Conservation (phyloP, 1,140 invertebrate species). For the Heliothis subflexa region DNA sequence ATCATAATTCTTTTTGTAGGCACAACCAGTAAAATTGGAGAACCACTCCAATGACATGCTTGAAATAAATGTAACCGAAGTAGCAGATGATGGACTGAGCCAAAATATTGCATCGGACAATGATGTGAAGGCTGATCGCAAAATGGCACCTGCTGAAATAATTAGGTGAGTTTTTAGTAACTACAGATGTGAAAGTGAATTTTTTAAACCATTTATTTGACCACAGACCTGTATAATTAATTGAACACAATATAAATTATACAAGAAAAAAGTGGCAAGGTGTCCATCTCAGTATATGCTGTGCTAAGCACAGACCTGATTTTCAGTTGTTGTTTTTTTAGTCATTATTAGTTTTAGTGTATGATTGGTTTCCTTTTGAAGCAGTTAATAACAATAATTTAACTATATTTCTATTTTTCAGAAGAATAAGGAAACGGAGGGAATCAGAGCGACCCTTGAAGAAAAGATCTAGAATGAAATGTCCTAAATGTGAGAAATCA, state of each 20-base stretch:
- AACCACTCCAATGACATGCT: conserved; percentile 14
- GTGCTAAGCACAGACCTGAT: too few species aligned
- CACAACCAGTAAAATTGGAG: conserved; percentile 34
- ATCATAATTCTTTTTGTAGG: background rate
- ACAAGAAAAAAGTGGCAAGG: too few species aligned
- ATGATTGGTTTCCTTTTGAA: too few species aligned
- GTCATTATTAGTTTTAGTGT: too few species aligned
- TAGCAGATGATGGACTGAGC: conserved; percentile 5
- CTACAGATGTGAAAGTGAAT: too few species aligned
- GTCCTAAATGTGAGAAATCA: conserved; percentile 81
- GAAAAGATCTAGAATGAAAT: conserved; percentile 76
- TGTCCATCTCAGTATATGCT: too few species aligned
- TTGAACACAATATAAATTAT: too few species aligned
- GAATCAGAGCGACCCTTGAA: conserved; percentile 47
- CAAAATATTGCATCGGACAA: background rate
- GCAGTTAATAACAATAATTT: background rate
- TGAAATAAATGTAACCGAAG: conserved; percentile 29
- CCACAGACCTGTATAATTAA: too few species aligned
- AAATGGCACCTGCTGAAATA: conserved; percentile 40
- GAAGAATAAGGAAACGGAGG: conserved; percentile 38
- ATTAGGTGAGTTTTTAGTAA: conserved; percentile 16
- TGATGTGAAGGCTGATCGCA: background rate
- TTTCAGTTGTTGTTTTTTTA: too few species aligned
- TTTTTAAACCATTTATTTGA: too few species aligned
- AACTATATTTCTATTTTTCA: background rate